Conservation (phyloP, 2,888 invertebrate genomes). For the Hybos culiciformis region DNA sequence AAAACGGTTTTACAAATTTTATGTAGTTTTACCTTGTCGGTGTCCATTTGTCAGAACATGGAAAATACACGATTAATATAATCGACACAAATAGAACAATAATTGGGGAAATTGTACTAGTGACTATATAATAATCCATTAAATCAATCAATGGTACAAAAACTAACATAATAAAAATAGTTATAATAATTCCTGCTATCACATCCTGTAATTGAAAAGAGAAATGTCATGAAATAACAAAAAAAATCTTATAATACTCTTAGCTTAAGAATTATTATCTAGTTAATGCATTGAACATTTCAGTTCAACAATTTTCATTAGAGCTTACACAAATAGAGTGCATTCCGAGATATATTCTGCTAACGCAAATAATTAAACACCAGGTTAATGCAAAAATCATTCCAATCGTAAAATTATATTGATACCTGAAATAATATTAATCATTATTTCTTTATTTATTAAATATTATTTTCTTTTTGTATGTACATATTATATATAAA, state of each 20-base stretch:
- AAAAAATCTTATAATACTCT: not conserved
- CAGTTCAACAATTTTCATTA: not conserved
- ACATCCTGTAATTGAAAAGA: conserved; percentile 52
- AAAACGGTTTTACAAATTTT: not conserved
- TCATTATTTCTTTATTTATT: not conserved
- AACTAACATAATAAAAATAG: conserved; percentile 51
- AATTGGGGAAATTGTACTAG: conserved; percentile 49
- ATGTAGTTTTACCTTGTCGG: conserved; percentile 55
- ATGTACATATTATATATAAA: not conserved
- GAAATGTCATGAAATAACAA: conserved; percentile 8
- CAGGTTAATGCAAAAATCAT: conserved; percentile 45
- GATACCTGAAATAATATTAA: conserved; percentile 47
- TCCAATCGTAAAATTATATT: conserved; percentile 50
- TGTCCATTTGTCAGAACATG: conserved; percentile 74
- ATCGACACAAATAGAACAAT: conserved; percentile 50
- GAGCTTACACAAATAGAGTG: conserved; percentile 69
- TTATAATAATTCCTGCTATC: conserved; percentile 59
- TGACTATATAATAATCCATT: conserved; percentile 58
- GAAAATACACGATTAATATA: conserved; percentile 61
- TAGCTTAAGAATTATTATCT: too few species aligned
- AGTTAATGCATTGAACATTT: too few species aligned
- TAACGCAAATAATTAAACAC: conserved; percentile 68
- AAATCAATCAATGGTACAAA: conserved; percentile 61
- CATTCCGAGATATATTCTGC: conserved; percentile 86
- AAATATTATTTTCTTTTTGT: not conserved